A percentile compares a stretch with the other conserved stretches of the same genome.
Conservation (phyloP, 2,797 vertebrate genomes). For the Smutsia temminckii region DNA sequence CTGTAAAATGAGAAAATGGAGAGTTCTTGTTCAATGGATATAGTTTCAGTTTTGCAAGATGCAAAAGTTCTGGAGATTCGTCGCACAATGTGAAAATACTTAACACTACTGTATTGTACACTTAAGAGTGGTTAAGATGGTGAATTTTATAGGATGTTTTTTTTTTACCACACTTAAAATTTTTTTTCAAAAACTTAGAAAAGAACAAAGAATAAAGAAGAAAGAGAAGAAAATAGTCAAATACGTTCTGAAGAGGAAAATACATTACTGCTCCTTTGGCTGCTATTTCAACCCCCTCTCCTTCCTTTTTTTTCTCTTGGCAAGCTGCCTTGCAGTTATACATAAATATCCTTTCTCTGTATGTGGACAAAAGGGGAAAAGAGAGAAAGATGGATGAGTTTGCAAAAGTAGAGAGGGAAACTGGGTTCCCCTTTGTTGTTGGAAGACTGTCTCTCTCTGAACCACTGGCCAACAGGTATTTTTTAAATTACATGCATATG, state of each 20-base stretch:
- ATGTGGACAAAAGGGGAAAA: neutral
- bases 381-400: neutral
- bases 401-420: neutral
- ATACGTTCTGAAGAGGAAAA: neutral
- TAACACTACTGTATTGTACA: neutral
- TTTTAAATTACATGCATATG: conserved; percentile 36
- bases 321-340: neutral
- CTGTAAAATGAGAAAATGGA: neutral
- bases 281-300: neutral
- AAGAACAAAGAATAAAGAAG: neutral
- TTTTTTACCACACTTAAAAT: neutral
- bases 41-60: neutral
- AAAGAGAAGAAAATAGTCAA: neutral
- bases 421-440: neutral
- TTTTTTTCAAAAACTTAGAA: neutral
- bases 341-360: neutral
- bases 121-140: neutral
- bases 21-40: neutral
- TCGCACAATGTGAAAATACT: neutral
- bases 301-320: neutral
- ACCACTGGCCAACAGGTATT: conserved; percentile 39
- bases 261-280: neutral
- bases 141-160: neutral
- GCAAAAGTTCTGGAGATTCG: neutral
- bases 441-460: conserved; percentile 45